These are phyloP conservation scores for Dolichallabes microphthalmus DNA, from an alignment of 2,113 vertebrate species.

Conservation along the genomic window DNA sequence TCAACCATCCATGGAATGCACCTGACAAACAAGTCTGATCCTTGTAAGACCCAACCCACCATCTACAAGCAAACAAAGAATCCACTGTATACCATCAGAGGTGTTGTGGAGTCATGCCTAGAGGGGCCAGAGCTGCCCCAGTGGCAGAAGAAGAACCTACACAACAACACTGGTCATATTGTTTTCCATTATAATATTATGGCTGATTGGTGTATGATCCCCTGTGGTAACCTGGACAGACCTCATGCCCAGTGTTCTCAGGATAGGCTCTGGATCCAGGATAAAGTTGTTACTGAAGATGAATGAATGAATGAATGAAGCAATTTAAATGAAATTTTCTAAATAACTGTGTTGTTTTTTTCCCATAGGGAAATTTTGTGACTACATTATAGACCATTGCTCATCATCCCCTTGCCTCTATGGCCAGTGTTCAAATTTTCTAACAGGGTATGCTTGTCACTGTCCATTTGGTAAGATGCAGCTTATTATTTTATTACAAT, in stretches of 20 bases:
- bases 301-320: background rate
- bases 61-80: too few relatives aligned
- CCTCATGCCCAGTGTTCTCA: background rate
- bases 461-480: slow-evolving; percentile 73
- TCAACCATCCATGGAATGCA: too few relatives aligned
- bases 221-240: background rate
- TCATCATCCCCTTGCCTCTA: slow-evolving; percentile 65
- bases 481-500: background rate
- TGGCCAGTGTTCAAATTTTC: slow-evolving; percentile 66
- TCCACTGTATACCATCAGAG: too few relatives aligned
- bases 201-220: background rate
- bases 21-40: too few relatives aligned
- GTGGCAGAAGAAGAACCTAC: too few relatives aligned
- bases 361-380: slow-evolving; percentile 66
- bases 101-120: too few relatives aligned
- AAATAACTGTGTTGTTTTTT: slow-evolving; percentile 8
- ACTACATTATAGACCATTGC: slow-evolving; percentile 66
- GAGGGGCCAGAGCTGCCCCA: too few relatives aligned
- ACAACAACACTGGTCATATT: too few relatives aligned
- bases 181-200: too few relatives aligned
- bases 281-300: background rate
- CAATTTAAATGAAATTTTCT: background rate
- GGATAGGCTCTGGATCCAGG: background rate
- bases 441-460: slow-evolving; percentile 67
- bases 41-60: too few relatives aligned